Evolutionary conservation across 2,113 vertebrate genomes (phyloP).

Genomic region (Crotalus viridis): DNA sequence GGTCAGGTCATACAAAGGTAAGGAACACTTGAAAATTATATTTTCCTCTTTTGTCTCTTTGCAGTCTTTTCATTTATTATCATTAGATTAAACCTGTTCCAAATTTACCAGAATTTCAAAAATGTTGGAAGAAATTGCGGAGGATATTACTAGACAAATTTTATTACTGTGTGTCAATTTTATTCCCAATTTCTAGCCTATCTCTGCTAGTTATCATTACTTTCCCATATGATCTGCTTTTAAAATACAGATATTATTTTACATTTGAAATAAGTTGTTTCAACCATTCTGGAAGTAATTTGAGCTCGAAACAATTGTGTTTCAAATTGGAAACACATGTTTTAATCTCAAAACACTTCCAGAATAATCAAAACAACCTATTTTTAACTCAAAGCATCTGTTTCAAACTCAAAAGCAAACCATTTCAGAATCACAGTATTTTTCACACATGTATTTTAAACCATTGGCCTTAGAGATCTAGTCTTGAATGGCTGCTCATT

Average conservation of each 20-base stretch:
- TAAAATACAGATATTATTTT: neutral
- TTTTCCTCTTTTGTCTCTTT: neutral
- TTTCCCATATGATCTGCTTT: neutral
- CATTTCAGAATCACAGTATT: neutral
- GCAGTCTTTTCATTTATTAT: neutral
- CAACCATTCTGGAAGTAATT: neutral
- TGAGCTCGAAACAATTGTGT: neutral
- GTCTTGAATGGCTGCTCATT: neutral
- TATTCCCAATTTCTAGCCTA: neutral
- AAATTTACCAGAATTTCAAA: neutral
- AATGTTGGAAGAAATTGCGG: neutral
- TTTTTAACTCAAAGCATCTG: neutral
- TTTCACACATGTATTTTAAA: neutral
- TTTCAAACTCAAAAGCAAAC: neutral
- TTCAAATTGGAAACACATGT: neutral
- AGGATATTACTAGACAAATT: neutral
- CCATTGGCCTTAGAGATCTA: neutral
- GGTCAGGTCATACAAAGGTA: conserved; percentile 98
- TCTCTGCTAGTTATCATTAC: neutral
- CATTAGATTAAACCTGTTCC: neutral
- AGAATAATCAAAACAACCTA: neutral
- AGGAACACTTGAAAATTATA: neutral
- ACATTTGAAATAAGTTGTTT: neutral
- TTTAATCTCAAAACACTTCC: neutral
- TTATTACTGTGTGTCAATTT: neutral